Evolutionary conservation across 2,888 invertebrate genomes (phyloP), one percentile per base, ranked within the genome.

Genomic region (Boloria euphrosyne): DNA sequence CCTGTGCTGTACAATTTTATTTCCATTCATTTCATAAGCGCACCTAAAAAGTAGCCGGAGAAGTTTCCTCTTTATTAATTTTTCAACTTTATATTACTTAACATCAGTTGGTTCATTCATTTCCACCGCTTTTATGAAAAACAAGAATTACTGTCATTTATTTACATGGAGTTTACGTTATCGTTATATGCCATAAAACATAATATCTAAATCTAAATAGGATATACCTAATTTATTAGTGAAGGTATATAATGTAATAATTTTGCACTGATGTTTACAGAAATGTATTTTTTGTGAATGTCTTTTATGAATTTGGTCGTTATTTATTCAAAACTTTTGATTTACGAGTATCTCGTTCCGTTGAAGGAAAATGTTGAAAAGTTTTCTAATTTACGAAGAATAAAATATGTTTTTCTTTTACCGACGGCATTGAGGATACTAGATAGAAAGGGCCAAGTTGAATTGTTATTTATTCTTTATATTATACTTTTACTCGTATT

Each of bases 41-140:
- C 83, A 87, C 88, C 90, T 90, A 90, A 90, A 90, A 90, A 88
- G 86, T 83, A 83, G 78, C 85, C 81, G 81, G 81, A 83, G 84
- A 89, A 91, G 86, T 91, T 91, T 85, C 85, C 79, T 90, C 91
- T 90, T 92, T 92, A 92, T 92, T 92, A 92, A 92, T 92, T 92
- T 92, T 92, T 88, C 86, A 92, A 92, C 91, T 92, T 92, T 90
- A 90, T 91, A 90, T 92, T 90, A 89, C 89, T 87, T 85, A 87
- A 83, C 85, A 87, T 85, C 87, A 78, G 85, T 84, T 80, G 83
- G 81, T 84, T 86, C 82, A 86, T 87, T 82, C 80, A 83, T 81
- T 84, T 80, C 71, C 63, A 65, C 47, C 47, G 27, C 62, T 46
- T 65, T 70, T 66, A 65, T 66, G 50, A 70, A 70, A 66, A 68